Percentiles rank a stretch among this genome's conserved stretches.
phyloP scores from a whole-genome alignment of 2,888 invertebrate genomes.

The Stenolophus ochropezus region DNA sequence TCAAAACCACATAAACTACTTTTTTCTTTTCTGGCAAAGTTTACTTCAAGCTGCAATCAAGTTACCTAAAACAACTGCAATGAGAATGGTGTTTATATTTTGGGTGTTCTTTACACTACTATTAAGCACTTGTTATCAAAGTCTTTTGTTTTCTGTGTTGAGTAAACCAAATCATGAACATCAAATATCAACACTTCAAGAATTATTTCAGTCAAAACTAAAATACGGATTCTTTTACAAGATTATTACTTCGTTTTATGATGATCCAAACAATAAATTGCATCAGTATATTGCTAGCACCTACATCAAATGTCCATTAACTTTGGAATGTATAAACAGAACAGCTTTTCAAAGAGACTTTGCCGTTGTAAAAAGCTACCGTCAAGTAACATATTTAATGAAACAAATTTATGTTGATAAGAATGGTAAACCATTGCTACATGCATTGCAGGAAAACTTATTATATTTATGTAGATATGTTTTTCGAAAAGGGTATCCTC shows the following conservation, averaged over 20 bases:
- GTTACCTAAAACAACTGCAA: background rate
- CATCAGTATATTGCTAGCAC: background rate
- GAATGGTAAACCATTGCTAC: slow-evolving; percentile 3
- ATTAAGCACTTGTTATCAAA: slow-evolving; percentile 21
- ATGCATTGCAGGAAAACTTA: background rate
- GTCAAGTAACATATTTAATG: background rate
- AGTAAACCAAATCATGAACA: background rate
- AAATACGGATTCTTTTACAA: background rate
- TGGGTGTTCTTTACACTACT: background rate
- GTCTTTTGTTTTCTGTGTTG: background rate
- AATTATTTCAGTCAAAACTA: slow-evolving; percentile 15
- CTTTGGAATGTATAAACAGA: slow-evolving; percentile 9
- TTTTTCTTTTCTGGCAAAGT: background rate
- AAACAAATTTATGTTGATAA: slow-evolving; percentile 59
- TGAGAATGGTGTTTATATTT: slow-evolving; percentile 16
- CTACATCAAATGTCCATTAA: background rate
- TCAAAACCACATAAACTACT: background rate
- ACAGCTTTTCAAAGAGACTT: slow-evolving; percentile 19
- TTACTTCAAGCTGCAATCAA: background rate
- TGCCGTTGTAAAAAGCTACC: slow-evolving; percentile 3
- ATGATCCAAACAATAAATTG: background rate
- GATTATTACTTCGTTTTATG: background rate
- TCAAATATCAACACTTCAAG: slow-evolving; percentile 5
- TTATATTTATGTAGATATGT: background rate
- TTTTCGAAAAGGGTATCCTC: slow-evolving; percentile 28